phyloP scores from a whole-genome alignment of 2,888 invertebrate genomes.

The Congeria kusceri region DNA sequence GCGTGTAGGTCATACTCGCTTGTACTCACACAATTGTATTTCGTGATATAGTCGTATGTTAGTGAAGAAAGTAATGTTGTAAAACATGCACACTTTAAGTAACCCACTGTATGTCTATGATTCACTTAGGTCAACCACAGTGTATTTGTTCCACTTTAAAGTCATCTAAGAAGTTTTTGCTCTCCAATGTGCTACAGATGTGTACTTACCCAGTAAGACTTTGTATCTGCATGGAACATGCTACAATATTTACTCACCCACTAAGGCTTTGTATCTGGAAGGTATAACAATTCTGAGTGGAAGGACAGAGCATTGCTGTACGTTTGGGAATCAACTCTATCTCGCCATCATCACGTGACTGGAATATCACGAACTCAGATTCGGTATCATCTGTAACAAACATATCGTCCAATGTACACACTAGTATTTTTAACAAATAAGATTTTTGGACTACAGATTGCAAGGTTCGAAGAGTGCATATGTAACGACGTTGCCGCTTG shows the following conservation, averaged over 20 bases:
- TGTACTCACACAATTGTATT: no score
- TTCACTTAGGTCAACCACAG: no score
- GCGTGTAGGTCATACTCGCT: no score
- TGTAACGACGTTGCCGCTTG: no score
- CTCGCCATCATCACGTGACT: conserved; percentile 59
- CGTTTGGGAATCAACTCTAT: conserved; percentile 59
- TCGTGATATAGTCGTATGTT: no score
- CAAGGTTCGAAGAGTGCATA: no score
- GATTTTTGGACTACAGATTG: no score
- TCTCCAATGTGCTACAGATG: neutral
- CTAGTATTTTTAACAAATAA: no score
- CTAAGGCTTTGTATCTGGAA: conserved; percentile 65
- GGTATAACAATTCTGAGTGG: conserved; percentile 68
- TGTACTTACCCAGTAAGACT: conserved; percentile 59
- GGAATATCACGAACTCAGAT: conserved; percentile 68
- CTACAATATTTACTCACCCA: conserved; percentile 54
- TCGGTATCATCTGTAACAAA: conserved; percentile 55
- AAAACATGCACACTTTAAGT: no score
- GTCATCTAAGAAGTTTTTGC: neutral
- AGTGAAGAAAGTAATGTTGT: no score
- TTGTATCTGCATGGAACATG: conserved; percentile 44
- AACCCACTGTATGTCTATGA: no score
- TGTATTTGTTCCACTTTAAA: neutral
- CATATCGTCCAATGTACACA: no score
- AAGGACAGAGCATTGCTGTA: conserved; percentile 67